Evolutionary conservation across 2,113 vertebrate genomes (phyloP).

Genomic region (Labeo rohita): DNA sequence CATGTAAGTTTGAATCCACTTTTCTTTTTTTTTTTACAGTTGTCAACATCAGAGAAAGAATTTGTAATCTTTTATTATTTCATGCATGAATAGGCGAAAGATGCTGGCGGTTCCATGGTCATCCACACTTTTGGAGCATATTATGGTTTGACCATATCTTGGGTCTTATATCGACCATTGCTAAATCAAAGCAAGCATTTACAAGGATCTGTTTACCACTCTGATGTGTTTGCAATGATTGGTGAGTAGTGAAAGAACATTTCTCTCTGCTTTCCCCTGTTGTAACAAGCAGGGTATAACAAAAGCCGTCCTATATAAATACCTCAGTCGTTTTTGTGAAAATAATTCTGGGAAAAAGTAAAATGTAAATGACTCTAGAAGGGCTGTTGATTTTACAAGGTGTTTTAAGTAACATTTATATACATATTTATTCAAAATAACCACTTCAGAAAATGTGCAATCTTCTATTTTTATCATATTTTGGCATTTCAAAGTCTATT

Average conservation of each 20-base stretch:
- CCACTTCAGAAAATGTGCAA: not conserved
- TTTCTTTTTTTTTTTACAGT: not conserved
- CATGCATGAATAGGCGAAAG: constrained; percentile 80
- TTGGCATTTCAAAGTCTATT: not conserved
- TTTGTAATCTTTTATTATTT: not conserved
- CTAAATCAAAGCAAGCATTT: constrained; percentile 82
- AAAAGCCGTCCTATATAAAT: not conserved
- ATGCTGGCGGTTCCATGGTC: constrained; percentile 91
- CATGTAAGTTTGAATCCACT: constrained; percentile 78
- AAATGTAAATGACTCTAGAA: not conserved
- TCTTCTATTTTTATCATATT: not conserved
- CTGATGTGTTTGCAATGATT: constrained; percentile 94
- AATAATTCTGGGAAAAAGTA: not conserved
- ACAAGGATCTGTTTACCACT: constrained; percentile 68
- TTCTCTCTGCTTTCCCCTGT: not conserved
- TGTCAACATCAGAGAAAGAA: not conserved
- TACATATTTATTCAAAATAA: not conserved
- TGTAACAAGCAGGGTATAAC: not conserved
- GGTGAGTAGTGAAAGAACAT: constrained; percentile 72
- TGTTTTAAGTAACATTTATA: not conserved
- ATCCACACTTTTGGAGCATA: constrained; percentile 78
- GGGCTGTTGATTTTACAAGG: not conserved
- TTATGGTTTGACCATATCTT: constrained; percentile 90
- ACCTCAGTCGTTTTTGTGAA: not conserved
- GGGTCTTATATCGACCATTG: constrained; percentile 88